Conservation (phyloP, 2,888 invertebrate genomes). For the Gryllus longicercus region DNA sequence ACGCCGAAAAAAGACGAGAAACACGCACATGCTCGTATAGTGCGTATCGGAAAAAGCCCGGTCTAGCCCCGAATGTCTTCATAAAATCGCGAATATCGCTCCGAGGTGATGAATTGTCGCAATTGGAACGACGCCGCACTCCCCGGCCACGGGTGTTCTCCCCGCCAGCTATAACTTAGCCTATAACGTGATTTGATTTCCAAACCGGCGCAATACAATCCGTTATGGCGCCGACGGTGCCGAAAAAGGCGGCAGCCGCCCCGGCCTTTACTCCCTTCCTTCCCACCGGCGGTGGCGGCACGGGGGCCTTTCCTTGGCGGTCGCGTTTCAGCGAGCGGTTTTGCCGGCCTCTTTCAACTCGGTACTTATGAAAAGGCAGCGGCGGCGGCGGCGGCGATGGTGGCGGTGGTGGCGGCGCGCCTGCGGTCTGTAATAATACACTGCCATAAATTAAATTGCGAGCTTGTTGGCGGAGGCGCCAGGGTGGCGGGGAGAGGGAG, state of each 20-base stretch:
- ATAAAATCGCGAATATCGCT: not conserved
- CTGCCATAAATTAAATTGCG: conserved; percentile 17
- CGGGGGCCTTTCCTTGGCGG: not conserved
- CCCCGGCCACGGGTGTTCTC: not conserved
- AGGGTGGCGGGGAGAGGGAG: not conserved
- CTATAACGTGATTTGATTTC: conserved; percentile 6
- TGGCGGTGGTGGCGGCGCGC: not conserved
- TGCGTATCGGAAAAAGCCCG: no score
- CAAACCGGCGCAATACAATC: conserved; percentile 6
- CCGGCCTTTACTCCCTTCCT: no score
- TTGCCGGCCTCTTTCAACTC: not conserved
- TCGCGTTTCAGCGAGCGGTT: not conserved
- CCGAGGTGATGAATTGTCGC: not conserved
- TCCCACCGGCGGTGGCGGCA: not conserved
- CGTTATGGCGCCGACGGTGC: not conserved
- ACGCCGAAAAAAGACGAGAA: no score
- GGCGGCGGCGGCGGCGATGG: not conserved
- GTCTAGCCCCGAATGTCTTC: not conserved
- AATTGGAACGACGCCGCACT: not conserved
- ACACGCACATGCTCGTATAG: no score
- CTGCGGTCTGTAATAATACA: conserved; percentile 17
- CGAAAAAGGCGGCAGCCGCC: no score
- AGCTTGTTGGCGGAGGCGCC: not conserved
- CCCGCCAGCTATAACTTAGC: not conserved
- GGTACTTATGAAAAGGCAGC: not conserved